Conservation (phyloP, 2,113 vertebrate genomes). For the Ginglymostoma cirratum region DNA sequence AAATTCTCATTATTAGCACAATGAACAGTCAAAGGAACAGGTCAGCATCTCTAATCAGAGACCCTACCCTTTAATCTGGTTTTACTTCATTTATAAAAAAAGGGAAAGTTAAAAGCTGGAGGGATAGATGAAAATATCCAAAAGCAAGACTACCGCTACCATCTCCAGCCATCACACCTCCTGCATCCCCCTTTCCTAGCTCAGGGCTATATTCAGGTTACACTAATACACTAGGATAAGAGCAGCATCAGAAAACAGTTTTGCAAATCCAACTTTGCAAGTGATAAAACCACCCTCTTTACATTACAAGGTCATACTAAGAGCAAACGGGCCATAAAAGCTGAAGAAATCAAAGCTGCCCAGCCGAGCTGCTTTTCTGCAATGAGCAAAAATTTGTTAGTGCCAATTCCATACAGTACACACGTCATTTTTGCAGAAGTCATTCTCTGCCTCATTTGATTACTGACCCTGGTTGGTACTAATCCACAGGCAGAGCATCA, state of each 20-base stretch:
- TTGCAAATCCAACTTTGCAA: background rate
- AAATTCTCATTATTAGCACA: background rate
- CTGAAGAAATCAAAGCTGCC: background rate
- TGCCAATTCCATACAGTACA: background rate
- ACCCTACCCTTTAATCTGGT: background rate
- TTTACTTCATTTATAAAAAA: background rate
- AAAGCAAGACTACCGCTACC: background rate
- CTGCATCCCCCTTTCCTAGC: background rate
- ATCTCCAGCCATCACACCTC: background rate
- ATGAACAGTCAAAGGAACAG: background rate
- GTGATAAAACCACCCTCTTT: background rate
- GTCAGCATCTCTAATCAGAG: too few relatives aligned
- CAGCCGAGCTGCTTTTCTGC: background rate
- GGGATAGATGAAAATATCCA: background rate
- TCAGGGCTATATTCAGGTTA: background rate
- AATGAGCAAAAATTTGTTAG: background rate
- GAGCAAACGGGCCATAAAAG: background rate
- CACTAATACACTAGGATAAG: background rate
- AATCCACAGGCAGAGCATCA: slow-evolving; percentile 18
- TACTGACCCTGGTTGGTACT: background rate
- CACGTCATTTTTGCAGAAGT: background rate
- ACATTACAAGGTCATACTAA: slow-evolving; percentile 12
- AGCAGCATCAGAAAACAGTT: background rate
- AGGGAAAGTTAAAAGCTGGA: background rate
- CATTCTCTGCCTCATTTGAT: background rate